Base-by-base conservation (phyloP, 2,113 vertebrate genomes). In the Brachypodius melanocephalos region DNA sequence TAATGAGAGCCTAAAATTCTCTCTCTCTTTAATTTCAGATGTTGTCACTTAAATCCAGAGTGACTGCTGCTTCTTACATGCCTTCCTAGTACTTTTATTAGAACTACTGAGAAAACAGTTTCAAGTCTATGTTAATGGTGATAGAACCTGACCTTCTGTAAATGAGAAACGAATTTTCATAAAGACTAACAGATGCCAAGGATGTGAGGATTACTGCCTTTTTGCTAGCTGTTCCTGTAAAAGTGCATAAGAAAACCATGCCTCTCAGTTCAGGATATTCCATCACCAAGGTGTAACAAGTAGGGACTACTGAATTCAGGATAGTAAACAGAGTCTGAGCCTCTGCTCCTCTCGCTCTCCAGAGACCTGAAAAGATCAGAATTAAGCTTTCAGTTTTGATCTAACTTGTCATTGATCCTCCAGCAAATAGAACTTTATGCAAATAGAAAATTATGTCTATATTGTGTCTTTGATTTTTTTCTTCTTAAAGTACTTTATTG, bases 401-500 rank as follows among this genome's bases (percentile, higher is more conserved):
- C 34, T 75, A 32, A 42, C 11, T 73, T 51, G 32, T 46, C 74
- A 76, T 25, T 85, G 67, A 75, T 48, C 49, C 34, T 85, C 22
- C 34, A 76, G 36, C 9, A 46, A 21, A 24, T 24, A 29, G 9
- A 71, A 55, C 29, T 82, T 73, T 31, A n/a, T n/a, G n/a, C n/a
- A n/a, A n/a, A n/a, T 34, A 48, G 29, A 31, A 85, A 46, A 38
- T 19, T 24, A 52, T 59, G 28, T 6, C 17, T 77, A 18, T 75
- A 40, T 65, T 66, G 7, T 66, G 10, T 73, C 54, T 59, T 92
- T 32, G 58, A 36, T 58, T 89, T 78, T 22, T 68, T 81, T 89
- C 54, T 90, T 92, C 75, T 71, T 43, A 68, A 96, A 91, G 69
- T 93, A 43, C 36, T 89, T 88, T 88, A 62, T 80, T 87, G 25